Conservation (phyloP, 2,888 invertebrate species). For the Cephalotes varians region DNA sequence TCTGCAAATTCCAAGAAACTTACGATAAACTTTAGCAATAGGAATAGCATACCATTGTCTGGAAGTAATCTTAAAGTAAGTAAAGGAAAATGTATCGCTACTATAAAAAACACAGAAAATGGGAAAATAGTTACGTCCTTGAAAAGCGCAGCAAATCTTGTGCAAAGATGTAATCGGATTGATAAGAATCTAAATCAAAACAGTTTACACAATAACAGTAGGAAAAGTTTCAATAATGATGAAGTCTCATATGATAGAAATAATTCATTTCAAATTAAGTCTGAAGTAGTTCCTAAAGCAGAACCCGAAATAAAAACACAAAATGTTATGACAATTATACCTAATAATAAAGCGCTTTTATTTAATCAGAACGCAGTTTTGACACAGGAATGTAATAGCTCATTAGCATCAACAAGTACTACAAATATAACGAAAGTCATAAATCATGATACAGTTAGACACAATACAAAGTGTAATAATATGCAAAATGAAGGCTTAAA, state of each 20-base stretch:
- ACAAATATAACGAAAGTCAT: not conserved
- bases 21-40: not conserved
- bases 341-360: slow-evolving; percentile 18
- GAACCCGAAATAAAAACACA: not conserved
- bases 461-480: not conserved
- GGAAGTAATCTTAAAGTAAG: not conserved
- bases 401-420: no score
- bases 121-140: not conserved
- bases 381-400: not conserved
- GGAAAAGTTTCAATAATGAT: not conserved
- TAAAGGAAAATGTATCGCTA: not conserved
- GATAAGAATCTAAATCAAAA: not conserved
- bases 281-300: not conserved
- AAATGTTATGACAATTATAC: slow-evolving; percentile 61
- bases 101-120: not conserved
- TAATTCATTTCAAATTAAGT: not conserved
- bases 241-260: not conserved
- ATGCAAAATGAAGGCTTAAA: not conserved
- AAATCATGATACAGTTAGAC: not conserved
- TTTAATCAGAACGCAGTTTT: not conserved
- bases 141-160: not conserved
- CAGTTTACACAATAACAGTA: not conserved
- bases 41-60: no score
- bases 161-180: not conserved
- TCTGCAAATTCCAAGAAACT: slow-evolving; percentile 50